Conservation (phyloP, 2,888 invertebrate species). For the Heteropelma amictum region DNA sequence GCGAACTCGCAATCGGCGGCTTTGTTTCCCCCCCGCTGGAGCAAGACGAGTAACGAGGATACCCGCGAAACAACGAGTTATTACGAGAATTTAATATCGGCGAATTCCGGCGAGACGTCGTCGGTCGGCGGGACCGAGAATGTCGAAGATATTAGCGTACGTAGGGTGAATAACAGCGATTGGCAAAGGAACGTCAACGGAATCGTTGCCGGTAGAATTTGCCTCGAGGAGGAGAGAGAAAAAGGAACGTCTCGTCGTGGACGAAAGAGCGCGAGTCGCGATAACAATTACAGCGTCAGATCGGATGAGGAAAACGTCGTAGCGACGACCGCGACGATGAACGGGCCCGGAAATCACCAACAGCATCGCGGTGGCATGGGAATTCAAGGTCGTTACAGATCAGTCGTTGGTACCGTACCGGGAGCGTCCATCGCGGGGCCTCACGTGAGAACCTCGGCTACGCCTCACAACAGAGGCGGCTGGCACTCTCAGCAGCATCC, state of each 20-base stretch:
- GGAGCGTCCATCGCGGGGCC: constrained; percentile 39
- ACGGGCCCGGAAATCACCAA: constrained; percentile 68
- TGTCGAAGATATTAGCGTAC: constrained; percentile 18
- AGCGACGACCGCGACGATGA: constrained; percentile 50
- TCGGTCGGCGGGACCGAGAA: background rate
- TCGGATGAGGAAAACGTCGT: constrained; percentile 8
- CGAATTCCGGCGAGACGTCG: background rate
- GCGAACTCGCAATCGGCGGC: constrained; percentile 1
- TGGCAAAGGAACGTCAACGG: constrained; percentile 4
- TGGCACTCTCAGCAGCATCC: constrained; percentile 69
- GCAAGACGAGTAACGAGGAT: constrained; percentile 14
- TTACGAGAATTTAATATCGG: constrained; percentile 9
- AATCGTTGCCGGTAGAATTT: constrained; percentile 14
- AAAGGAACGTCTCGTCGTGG: constrained; percentile 19
- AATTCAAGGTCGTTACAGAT: constrained; percentile 70
- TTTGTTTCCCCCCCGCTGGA: constrained; percentile 13
- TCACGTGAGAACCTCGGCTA: constrained; percentile 63
- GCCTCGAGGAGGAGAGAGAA: constrained; percentile 19
- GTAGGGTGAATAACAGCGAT: constrained; percentile 15
- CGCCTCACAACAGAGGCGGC: constrained; percentile 64
- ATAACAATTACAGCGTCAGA: constrained; percentile 21
- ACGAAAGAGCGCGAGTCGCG: constrained; percentile 33
- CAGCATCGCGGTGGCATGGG: constrained; percentile 70
- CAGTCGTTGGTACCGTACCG: constrained; percentile 61
- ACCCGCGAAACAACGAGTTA: constrained; percentile 13